These are phyloP conservation scores for Globodera ellingtonae DNA, from an alignment of 1,140 invertebrate species.

Conservation along the genomic window DNA sequence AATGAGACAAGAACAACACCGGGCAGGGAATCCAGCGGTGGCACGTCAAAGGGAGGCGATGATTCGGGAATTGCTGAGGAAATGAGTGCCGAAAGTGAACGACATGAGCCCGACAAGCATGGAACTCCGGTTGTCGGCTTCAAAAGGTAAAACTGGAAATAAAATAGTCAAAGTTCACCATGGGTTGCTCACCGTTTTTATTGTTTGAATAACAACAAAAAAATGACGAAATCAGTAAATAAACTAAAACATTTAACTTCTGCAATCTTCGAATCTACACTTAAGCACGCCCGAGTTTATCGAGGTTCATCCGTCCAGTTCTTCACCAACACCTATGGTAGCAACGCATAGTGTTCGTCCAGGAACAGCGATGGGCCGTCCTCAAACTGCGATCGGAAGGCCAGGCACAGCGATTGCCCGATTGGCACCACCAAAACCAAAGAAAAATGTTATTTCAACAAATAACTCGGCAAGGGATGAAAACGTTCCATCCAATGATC, in stretches of 20 bases:
- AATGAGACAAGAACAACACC: slow-evolving; percentile 26
- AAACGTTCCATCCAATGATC: slow-evolving; percentile 10
- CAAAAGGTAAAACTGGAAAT: background rate
- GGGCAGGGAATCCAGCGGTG: slow-evolving; percentile 51
- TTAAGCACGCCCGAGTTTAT: slow-evolving; percentile 23
- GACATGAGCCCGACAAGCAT: slow-evolving; percentile 15
- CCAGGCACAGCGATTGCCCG: slow-evolving; percentile 52
- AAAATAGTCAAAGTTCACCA: slow-evolving; percentile 10
- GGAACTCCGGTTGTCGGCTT: background rate
- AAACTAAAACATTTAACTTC: background rate
- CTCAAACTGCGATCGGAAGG: slow-evolving; percentile 50
- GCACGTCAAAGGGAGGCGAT: slow-evolving; percentile 54
- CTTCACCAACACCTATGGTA: background rate
- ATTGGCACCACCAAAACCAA: slow-evolving; percentile 50
- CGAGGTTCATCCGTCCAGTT: slow-evolving; percentile 6
- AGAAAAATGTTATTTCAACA: slow-evolving; percentile 35
- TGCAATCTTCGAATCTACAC: too few relatives aligned
- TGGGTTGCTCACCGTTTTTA: background rate
- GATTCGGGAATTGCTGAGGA: slow-evolving; percentile 55
- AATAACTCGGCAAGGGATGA: slow-evolving; percentile 3
- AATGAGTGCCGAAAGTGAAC: slow-evolving; percentile 45
- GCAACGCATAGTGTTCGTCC: slow-evolving; percentile 9
- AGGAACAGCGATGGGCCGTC: slow-evolving; percentile 39
- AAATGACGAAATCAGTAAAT: slow-evolving; percentile 1
- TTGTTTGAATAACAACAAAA: background rate